Evolutionary conservation across 2,888 invertebrate genomes (phyloP), one percentile per base, ranked within the genome.

Genomic region (Melinaea marsaeus): DNA sequence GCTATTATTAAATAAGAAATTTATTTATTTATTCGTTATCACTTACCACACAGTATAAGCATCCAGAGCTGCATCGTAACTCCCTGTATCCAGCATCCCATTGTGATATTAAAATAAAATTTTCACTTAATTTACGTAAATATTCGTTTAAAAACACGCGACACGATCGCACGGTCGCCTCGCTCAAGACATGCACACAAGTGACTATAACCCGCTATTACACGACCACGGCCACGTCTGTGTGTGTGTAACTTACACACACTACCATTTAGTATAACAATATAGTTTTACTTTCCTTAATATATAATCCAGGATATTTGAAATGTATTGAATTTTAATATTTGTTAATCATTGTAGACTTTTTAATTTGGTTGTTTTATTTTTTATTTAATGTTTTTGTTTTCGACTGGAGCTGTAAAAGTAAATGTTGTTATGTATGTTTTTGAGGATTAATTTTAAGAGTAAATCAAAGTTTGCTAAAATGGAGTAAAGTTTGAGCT

Each of bases 11-110:
- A 55, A 22, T 33, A 42, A 35, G 48, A 47, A n/a, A 57, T 48
- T 45, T 42, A 55, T 22, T 13, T 13, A 37, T 35, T 45, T 63
- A 60, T 54, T 47, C 13, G 22, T 42, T 2, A 85, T 45, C 2
- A 47, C 89, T 87, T 77, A 90, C 89, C 87, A 73, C 83, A 86
- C 70, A 88, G 74, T 71, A 87, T 69, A 63, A 89, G 75, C 76
- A 79, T 79, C 74, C 86, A 73, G 70, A 79, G 71, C 73, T 79
- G 80, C 86, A 88, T 88, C 60, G 58, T 70, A 48, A 64, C 54
- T 57, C 62, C 33, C 61, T 55, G 64, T 63, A 61, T 63, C 63
- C 69, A 66, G 66, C 66, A 69, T 67, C 62, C 67, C 68, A 57
- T 60, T 33, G 13, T 58, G 32, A 64, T 59, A 42, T 65, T 54